phyloP scores from a whole-genome alignment of 2,797 vertebrate genomes.

The Chrysocyon brachyurus region DNA sequence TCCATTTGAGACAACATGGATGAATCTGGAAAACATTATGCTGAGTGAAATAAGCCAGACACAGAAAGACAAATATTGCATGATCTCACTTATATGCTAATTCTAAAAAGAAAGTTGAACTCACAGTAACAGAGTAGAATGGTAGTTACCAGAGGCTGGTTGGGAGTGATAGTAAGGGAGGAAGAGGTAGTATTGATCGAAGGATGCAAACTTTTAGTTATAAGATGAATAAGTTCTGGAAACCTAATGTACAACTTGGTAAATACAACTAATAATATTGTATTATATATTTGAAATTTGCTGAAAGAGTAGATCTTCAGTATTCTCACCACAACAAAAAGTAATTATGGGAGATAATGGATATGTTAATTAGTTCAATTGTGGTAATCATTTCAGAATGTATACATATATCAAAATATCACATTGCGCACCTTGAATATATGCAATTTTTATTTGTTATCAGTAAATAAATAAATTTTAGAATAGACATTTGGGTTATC shows the following conservation, averaged over 20 bases:
- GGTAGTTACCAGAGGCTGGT: background rate
- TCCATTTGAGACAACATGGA: background rate
- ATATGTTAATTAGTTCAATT: background rate
- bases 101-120: background rate
- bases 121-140: background rate
- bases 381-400: background rate
- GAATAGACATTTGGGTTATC: background rate
- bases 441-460: background rate
- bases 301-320: background rate
- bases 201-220: background rate
- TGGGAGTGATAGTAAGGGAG: background rate
- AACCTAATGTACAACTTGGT: background rate
- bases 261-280: background rate
- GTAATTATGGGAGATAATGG: background rate
- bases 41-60: background rate
- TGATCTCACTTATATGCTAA: background rate
- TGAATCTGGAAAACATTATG: background rate
- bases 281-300: background rate
- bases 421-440: background rate
- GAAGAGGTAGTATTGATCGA: background rate
- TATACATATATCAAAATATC: background rate
- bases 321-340: background rate
- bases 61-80: conserved; percentile 6
- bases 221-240: background rate
- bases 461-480: background rate